Percentiles rank a stretch among this genome's conserved stretches.
phyloP scores from a whole-genome alignment of 1,140 invertebrate genomes.

The Heliconius hewitsoni region DNA sequence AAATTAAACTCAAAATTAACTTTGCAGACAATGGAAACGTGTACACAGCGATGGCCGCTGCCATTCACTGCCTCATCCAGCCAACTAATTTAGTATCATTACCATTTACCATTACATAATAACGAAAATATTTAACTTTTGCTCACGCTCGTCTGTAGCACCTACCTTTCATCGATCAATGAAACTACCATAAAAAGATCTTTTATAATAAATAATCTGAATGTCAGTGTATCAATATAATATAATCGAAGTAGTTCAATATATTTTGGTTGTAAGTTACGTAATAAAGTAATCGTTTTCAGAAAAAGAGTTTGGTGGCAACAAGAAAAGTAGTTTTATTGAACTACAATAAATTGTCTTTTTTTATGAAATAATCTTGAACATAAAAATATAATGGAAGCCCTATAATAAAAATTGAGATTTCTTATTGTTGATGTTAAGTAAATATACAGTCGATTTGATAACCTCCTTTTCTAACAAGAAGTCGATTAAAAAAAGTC shows the following conservation, averaged over 20 bases:
- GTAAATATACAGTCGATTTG: too few relatives aligned
- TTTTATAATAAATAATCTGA: not conserved
- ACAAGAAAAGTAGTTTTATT: not conserved
- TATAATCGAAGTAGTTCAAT: not conserved
- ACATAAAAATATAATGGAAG: too few relatives aligned
- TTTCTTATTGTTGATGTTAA: too few relatives aligned
- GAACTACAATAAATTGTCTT: not conserved
- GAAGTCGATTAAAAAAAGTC: too few relatives aligned
- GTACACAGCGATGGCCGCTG: constrained; percentile 42
- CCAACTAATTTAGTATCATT: constrained; percentile 51
- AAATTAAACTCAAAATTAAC: not conserved
- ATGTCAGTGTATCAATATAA: not conserved
- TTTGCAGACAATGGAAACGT: constrained; percentile 42
- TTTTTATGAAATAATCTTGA: not conserved
- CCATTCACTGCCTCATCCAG: constrained; percentile 57
- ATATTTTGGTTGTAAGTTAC: not conserved
- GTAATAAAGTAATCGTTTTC: not conserved
- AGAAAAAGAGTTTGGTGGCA: not conserved
- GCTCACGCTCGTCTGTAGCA: constrained; percentile 32
- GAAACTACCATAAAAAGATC: constrained; percentile 23
- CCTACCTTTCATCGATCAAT: constrained; percentile 29
- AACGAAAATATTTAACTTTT: constrained; percentile 61
- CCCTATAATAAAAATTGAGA: too few relatives aligned
- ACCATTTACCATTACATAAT: constrained; percentile 52
- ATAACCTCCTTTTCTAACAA: too few relatives aligned